phyloP scores from a whole-genome alignment of 2,797 vertebrate species.

The Cynopterus sphinx region DNA sequence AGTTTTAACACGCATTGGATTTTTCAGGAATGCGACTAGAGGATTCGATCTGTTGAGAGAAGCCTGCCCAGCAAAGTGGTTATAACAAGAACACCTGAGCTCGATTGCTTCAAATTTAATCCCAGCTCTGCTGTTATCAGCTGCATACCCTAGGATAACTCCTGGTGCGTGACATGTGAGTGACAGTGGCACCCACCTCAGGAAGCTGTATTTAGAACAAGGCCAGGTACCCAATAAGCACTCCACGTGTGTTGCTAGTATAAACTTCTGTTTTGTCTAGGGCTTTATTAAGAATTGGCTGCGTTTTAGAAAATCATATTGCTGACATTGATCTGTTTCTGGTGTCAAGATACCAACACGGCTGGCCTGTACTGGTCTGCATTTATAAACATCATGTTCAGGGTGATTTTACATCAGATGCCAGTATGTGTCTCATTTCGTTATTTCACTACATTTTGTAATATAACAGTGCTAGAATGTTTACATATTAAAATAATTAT shows the following conservation, averaged over 20 bases:
- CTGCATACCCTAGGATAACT: fast-evolving
- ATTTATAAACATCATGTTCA: fast-evolving
- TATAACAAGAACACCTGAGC: neutral
- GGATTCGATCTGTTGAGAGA: neutral
- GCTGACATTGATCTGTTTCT: neutral
- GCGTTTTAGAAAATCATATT: neutral
- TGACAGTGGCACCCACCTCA: neutral
- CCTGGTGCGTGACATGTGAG: neutral
- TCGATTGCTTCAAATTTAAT: neutral
- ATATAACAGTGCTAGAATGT: neutral
- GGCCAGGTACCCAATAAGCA: neutral
- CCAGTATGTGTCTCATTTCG: neutral
- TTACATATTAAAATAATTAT: neutral
- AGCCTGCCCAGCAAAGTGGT: neutral
- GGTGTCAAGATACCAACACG: neutral
- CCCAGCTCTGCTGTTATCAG: neutral
- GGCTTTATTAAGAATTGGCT: neutral
- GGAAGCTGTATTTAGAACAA: neutral
- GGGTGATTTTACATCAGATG: neutral
- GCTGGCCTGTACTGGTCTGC: neutral
- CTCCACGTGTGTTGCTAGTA: no score
- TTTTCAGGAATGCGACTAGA: neutral
- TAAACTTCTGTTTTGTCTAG: neutral
- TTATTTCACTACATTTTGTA: neutral
- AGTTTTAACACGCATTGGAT: neutral